Evolutionary conservation across 2,113 vertebrate species (phyloP), one percentile per base, ranked within the genome.

Genomic region (Hirundichthys speculiger): DNA sequence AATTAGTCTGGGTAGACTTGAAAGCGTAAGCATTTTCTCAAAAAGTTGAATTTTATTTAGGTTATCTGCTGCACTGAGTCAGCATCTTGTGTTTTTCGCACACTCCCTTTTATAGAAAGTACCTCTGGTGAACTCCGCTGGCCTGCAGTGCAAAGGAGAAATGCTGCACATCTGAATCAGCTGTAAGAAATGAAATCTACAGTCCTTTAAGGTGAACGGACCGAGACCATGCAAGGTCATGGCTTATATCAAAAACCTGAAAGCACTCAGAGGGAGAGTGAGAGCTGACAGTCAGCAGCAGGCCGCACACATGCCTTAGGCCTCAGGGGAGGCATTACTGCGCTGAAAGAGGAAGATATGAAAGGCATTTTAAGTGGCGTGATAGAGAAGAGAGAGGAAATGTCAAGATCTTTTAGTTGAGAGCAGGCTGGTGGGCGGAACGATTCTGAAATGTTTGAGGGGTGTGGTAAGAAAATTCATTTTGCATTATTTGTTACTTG

Each of bases 331-430:
- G 57, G 39, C 40, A 60, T 22, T 55, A 52, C 49, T 78, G 5
- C 19, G 22, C 56, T 18, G 53, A 53, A 70, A 73, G 52, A 73
- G 19, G n/a, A 68, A 69, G 63, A 69, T 83, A 85, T 70, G 64
- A 47, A 41, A 75, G 64, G 73, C 49, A 81, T 89, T 84, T 83
- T 69, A 84, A 86, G 85, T 18, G 54, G 49, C 64, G 5, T 56
- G 79, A 88, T 86, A 80, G 40, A 14, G 15, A 52, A 38, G 65
- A 64, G n/a, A 75, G 40, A 43, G 14, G 39, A 61, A 73, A 59
- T 39, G 79, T 60, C 64, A 63, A 48, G 42, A 64, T 65, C 68
- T 80, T 56, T 24, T 13, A 18, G 9, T 38, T 63, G 20, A 50
- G 38, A 34, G 60, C 27, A 39, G 49, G 18, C 3, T 55, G 46